phyloP scores from a whole-genome alignment of 2,888 invertebrate genomes.

The Eugnorisma glareosa region DNA sequence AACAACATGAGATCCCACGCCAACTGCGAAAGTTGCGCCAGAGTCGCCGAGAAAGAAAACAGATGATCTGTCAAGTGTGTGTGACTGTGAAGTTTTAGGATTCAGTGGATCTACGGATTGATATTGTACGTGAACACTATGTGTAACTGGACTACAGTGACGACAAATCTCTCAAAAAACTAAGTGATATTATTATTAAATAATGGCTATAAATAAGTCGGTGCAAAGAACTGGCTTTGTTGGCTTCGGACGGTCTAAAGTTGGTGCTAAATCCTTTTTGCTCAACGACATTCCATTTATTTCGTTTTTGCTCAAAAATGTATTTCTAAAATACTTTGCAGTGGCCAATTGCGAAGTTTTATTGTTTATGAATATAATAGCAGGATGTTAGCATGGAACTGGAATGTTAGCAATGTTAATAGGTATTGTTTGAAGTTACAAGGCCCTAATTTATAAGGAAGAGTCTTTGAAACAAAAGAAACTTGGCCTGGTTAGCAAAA shows the following conservation, averaged over 20 bases:
- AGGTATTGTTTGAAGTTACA: conserved; percentile 43
- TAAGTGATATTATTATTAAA: conserved; percentile 55
- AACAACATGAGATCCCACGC: conserved; percentile 84
- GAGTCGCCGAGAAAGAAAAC: conserved; percentile 81
- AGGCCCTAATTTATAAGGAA: conserved; percentile 19
- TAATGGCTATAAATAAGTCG: conserved; percentile 50
- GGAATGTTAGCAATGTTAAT: conserved; percentile 26
- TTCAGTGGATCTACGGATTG: conserved; percentile 58
- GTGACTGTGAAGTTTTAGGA: conserved; percentile 43
- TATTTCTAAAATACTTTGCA: conserved; percentile 45
- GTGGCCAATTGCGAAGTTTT: conserved; percentile 38
- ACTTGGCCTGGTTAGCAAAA: conserved; percentile 24
- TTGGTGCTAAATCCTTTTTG: conserved; percentile 48
- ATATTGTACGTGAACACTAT: conserved; percentile 45
- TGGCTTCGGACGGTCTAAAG: conserved; percentile 16
- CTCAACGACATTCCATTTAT: conserved; percentile 60
- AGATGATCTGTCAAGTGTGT: conserved; percentile 71
- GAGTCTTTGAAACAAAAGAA: conserved; percentile 24
- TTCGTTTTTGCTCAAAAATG: conserved; percentile 60
- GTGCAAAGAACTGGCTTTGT: conserved; percentile 54
- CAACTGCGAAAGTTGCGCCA: conserved; percentile 84
- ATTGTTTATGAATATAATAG: conserved; percentile 50
- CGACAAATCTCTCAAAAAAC: conserved; percentile 39
- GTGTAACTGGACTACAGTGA: conserved; percentile 36
- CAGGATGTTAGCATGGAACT: conserved; percentile 50